Percentiles rank a stretch among this genome's conserved stretches.
Evolutionary conservation across 2,888 invertebrate genomes (phyloP).

Genomic region (Latrodectus elegans): DNA sequence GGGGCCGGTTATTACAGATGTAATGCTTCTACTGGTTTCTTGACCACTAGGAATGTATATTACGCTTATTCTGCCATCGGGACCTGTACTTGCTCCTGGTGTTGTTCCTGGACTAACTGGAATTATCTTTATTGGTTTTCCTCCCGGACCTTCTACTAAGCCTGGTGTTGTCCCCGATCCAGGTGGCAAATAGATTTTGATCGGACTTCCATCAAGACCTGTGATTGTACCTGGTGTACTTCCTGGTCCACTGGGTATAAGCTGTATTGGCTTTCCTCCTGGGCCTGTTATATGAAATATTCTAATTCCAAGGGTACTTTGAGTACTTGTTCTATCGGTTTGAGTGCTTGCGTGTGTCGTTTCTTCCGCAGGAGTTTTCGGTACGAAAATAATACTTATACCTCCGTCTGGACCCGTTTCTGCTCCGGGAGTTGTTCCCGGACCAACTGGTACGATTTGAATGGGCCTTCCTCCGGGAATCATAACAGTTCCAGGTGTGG

Average conservation of each 20-base stretch:
- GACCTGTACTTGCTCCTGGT: conserved; percentile 20
- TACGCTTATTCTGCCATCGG: not conserved
- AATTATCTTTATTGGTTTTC: not conserved
- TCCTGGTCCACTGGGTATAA: not conserved
- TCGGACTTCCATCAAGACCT: not conserved
- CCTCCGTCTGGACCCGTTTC: conserved; percentile 7
- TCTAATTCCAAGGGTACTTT: not conserved
- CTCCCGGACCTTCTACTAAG: not conserved
- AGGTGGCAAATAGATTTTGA: not conserved
- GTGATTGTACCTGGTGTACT: not conserved
- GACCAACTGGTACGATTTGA: conserved; percentile 16
- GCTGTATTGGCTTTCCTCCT: not conserved
- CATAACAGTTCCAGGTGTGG: conserved; percentile 14
- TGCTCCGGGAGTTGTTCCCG: conserved; percentile 17
- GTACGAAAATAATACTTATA: not conserved
- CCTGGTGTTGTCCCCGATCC: not conserved
- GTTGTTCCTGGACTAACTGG: conserved; percentile 9
- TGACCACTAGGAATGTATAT: not conserved
- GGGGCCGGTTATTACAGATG: too few species aligned
- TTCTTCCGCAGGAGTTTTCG: not conserved
- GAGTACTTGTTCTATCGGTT: too few species aligned
- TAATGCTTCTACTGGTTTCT: too few species aligned
- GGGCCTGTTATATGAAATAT: not conserved
- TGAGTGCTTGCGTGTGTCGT: not conserved
- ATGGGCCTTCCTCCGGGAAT: conserved; percentile 14